A percentile compares a stretch with the other conserved stretches of the same genome.
Conservation (phyloP, 1,140 invertebrate species). For the Drosophila parvula region DNA sequence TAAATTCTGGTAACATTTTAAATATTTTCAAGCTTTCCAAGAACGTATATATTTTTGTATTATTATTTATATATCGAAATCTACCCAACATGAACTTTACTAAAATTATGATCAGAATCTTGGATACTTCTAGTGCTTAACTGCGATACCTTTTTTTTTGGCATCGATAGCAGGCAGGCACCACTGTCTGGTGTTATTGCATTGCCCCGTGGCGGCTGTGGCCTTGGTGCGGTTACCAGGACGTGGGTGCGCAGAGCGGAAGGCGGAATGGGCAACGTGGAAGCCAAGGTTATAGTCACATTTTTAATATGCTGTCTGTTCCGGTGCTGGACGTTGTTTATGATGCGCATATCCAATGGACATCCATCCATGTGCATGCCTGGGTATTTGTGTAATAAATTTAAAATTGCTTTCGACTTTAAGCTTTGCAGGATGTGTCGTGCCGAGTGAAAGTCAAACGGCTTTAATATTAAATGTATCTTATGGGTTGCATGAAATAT, state of each 20-base stretch:
- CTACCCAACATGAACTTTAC: no score
- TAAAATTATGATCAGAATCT: no score
- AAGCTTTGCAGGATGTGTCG: constrained; percentile 22
- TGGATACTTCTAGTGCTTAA: no score
- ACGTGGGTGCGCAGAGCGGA: constrained; percentile 7
- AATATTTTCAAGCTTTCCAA: no score
- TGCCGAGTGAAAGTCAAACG: constrained; percentile 6
- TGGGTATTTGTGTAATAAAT: constrained; percentile 47
- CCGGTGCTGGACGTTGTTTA: constrained; percentile 61
- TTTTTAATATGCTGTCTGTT: constrained; percentile 74
- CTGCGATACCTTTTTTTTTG: neutral
- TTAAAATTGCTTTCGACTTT: constrained; percentile 40
- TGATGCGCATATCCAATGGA: constrained; percentile 61
- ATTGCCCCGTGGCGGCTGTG: constrained; percentile 48
- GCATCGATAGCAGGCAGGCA: constrained; percentile 8
- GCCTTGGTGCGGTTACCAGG: constrained; percentile 68
- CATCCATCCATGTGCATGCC: constrained; percentile 26
- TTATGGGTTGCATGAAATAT: constrained; percentile 20
- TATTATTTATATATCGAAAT: no score
- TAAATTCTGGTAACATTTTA: no score
- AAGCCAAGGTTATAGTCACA: constrained; percentile 77
- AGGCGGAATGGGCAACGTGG: constrained; percentile 4
- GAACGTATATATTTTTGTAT: no score
- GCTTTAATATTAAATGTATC: constrained; percentile 28
- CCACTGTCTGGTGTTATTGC: constrained; percentile 25